Percentiles rank a stretch among this genome's conserved stretches.
These are phyloP conservation scores for Pristionchus mayeri DNA, from an alignment of 2,888 invertebrate genomes.

Conservation along the genomic window DNA sequence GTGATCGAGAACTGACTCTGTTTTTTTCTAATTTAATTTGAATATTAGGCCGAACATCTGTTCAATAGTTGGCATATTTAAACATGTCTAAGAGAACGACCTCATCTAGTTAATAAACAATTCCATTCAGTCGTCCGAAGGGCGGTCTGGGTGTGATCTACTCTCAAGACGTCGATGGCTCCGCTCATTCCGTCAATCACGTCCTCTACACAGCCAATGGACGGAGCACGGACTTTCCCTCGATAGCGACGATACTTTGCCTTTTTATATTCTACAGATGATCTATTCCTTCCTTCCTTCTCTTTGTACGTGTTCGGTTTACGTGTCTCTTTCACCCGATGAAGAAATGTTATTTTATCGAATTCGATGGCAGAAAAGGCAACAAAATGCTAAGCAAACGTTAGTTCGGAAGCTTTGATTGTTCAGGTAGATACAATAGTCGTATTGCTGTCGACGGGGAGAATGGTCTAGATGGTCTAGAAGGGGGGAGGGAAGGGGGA, in stretches of 20 bases:
- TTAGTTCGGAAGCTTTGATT: constrained; percentile 11
- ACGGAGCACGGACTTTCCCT: neutral
- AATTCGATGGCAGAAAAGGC: constrained; percentile 11
- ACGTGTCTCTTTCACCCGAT: constrained; percentile 3
- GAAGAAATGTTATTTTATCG: constrained; percentile 31
- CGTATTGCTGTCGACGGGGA: neutral
- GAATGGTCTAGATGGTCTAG: neutral
- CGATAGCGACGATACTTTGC: constrained; percentile 3
- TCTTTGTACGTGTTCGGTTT: neutral
- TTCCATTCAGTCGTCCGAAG: neutral
- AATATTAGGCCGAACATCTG: no score
- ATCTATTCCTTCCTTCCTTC: no score
- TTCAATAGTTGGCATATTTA: neutral
- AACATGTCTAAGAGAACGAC: neutral
- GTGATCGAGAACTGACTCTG: neutral
- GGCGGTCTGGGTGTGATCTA: neutral
- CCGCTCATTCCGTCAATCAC: neutral
- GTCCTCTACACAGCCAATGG: neutral
- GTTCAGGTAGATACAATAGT: constrained; percentile 34
- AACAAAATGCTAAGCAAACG: neutral
- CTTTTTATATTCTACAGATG: neutral
- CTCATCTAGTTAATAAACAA: neutral
- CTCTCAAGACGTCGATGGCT: neutral
- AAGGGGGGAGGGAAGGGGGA: neutral
- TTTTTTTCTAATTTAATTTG: neutral